phyloP scores from a whole-genome alignment of 2,113 vertebrate species.

The Proterorhinus semilunaris region DNA sequence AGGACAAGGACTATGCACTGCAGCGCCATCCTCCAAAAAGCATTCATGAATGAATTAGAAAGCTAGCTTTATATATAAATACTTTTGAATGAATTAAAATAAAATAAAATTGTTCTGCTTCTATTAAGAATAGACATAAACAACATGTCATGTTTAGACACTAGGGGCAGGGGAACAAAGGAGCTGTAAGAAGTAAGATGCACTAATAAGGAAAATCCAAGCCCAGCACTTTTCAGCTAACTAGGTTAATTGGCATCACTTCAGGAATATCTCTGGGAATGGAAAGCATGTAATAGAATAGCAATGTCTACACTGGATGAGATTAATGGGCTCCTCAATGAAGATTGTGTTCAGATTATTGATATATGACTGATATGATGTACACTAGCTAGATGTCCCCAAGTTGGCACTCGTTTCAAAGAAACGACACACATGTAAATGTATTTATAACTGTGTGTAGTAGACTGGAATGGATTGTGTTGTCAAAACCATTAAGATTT shows the following conservation, averaged over 20 bases:
- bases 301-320: neutral
- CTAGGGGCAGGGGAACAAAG: neutral
- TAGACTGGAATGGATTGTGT: no score
- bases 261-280: neutral
- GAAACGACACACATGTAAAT: no score
- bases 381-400: no score
- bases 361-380: no score
- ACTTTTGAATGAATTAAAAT: neutral
- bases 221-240: neutral
- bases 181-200: neutral
- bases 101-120: neutral
- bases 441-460: no score
- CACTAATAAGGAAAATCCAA: neutral
- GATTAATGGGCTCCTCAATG: neutral
- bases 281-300: neutral
- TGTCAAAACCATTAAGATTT: no score
- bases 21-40: constrained; percentile 31
- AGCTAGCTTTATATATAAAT: neutral
- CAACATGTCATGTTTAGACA: neutral
- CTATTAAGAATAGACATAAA: neutral
- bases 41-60: constrained; percentile 3
- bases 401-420: no score
- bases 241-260: constrained; percentile 7
- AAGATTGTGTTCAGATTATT: no score
- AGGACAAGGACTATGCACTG: constrained; percentile 60